A percentile compares a stretch with the other conserved stretches of the same genome.
phyloP scores from a whole-genome alignment of 2,888 invertebrate species.

The Dicycla oo region DNA sequence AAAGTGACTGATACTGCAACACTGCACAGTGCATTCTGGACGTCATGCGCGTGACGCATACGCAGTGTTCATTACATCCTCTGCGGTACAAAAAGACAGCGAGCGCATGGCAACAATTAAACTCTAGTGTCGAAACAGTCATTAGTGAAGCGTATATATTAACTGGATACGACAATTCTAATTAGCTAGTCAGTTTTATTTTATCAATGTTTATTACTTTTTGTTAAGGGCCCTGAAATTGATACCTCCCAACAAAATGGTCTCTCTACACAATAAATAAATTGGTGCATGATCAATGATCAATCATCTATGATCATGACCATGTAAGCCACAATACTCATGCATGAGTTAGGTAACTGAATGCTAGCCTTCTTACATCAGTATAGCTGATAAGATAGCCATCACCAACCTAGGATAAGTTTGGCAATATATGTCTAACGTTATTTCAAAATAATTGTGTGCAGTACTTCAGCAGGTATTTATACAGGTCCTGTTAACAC shows the following conservation, averaged over 20 bases:
- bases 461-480: too few relatives aligned
- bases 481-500: background rate
- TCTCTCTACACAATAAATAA: background rate
- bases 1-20: background rate
- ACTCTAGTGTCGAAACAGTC: slow-evolving; percentile 50
- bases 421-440: background rate
- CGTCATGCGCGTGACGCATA: slow-evolving; percentile 42
- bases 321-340: background rate
- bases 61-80: slow-evolving; percentile 42
- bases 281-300: background rate
- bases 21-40: slow-evolving; percentile 10
- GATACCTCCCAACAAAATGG: background rate
- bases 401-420: background rate
- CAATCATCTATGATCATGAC: background rate
- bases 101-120: slow-evolving; percentile 53
- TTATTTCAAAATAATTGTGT: background rate
- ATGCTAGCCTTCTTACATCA: background rate
- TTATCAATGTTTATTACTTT: background rate
- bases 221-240: background rate
- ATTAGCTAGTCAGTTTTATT: slow-evolving; percentile 7
- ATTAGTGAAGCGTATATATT: slow-evolving; percentile 41
- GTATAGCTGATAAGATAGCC: background rate
- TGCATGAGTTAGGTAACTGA: background rate
- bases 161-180: slow-evolving; percentile 25
- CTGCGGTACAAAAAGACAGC: slow-evolving; percentile 45